phyloP scores from a whole-genome alignment of 2,113 vertebrate genomes.

The Epinephelus moara region DNA sequence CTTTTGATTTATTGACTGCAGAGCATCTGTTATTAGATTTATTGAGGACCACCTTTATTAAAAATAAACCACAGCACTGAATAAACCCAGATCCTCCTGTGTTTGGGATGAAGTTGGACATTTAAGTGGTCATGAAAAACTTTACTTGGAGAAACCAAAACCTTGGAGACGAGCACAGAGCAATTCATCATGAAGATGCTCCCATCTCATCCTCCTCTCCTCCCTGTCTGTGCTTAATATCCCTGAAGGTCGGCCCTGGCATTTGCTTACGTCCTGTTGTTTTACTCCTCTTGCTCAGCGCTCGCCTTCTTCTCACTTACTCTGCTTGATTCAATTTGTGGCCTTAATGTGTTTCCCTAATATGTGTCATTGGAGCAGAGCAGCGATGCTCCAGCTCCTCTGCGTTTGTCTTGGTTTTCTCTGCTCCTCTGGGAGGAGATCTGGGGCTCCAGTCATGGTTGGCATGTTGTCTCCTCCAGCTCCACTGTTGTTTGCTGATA shows the following conservation, averaged over 20 bases:
- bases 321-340: conserved; percentile 64
- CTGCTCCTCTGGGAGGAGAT: conserved; percentile 55
- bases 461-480: conserved; percentile 63
- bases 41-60: neutral
- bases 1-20: neutral
- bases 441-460: conserved; percentile 51
- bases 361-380: conserved; percentile 71
- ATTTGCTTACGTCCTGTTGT: conserved; percentile 57
- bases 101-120: neutral
- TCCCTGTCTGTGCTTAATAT: conserved; percentile 46
- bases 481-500: conserved; percentile 83
- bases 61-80: neutral
- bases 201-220: conserved; percentile 18
- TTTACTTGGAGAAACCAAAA: neutral
- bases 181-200: conserved; percentile 35
- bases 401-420: conserved; percentile 57
- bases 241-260: conserved; percentile 50
- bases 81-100: neutral
- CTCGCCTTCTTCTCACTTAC: conserved; percentile 43
- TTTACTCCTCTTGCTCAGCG: conserved; percentile 29
- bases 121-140: neutral
- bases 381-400: conserved; percentile 29
- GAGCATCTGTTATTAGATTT: neutral
- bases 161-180: neutral
- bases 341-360: conserved; percentile 69